phyloP scores from a whole-genome alignment of 2,888 invertebrate genomes.

The Palloptera scutellata region DNA sequence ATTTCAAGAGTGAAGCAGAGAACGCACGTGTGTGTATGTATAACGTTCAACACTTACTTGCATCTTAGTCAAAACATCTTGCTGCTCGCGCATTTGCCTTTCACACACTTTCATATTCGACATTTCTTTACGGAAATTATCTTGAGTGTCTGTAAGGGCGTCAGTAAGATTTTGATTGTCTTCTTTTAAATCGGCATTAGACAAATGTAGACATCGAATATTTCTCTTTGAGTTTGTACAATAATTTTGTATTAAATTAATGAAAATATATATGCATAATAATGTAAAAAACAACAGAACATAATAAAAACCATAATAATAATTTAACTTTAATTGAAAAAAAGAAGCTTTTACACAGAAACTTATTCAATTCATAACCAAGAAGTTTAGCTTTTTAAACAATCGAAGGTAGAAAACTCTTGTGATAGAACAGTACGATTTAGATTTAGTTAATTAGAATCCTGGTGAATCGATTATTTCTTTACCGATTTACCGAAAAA shows the following conservation, averaged over 20 bases:
- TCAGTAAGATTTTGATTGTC: constrained; percentile 43
- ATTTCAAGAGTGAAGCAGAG: neutral
- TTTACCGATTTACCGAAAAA: too few relatives aligned
- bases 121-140: constrained; percentile 46
- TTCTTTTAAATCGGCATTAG: constrained; percentile 45
- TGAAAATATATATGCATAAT: constrained; percentile 12
- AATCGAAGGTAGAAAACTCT: too few relatives aligned
- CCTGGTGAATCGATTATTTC: too few relatives aligned
- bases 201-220: constrained; percentile 44
- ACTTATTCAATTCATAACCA: too few relatives aligned
- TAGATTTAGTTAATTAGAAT: too few relatives aligned
- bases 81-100: constrained; percentile 47
- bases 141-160: constrained; percentile 43
- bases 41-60: constrained; percentile 49
- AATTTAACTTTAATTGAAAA: too few relatives aligned
- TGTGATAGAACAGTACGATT: too few relatives aligned
- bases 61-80: constrained; percentile 49
- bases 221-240: constrained; percentile 40
- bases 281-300: constrained; percentile 18
- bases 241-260: constrained; percentile 20
- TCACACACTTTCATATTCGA: constrained; percentile 46
- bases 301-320: constrained; percentile 3
- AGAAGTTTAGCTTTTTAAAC: too few relatives aligned
- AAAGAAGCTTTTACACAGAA: too few relatives aligned
- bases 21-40: neutral